Percentiles rank a stretch among this genome's conserved stretches.
Conservation (phyloP, 2,797 vertebrate species). For the Artibeus jamaicensis region DNA sequence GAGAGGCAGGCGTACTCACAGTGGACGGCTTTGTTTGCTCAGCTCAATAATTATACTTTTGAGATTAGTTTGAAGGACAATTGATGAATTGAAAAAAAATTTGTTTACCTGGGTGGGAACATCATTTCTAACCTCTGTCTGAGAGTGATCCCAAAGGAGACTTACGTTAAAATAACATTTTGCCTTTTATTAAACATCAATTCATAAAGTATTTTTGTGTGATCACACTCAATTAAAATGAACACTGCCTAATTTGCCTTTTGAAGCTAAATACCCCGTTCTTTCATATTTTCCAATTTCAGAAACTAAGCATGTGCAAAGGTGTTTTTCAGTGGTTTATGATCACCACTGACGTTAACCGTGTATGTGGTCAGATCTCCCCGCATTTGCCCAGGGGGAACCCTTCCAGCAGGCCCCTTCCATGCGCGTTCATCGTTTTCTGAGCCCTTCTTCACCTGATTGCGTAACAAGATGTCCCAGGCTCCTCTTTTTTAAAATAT, state of each 20-base stretch:
- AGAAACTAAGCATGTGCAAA: neutral
- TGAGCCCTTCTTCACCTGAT: neutral
- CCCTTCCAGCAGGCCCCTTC: neutral
- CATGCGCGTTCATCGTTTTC: neutral
- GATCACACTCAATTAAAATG: neutral
- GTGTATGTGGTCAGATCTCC: neutral
- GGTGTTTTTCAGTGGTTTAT: neutral
- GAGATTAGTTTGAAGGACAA: neutral
- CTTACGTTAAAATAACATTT: neutral
- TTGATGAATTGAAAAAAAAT: neutral
- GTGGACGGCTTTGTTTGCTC: neutral
- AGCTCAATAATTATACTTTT: neutral
- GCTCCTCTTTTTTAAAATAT: no score
- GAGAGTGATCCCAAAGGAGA: neutral
- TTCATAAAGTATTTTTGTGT: neutral
- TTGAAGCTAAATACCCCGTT: neutral
- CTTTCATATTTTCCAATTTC: neutral
- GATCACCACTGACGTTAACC: neutral
- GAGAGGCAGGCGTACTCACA: neutral
- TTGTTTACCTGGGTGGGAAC: neutral
- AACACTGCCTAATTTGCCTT: neutral
- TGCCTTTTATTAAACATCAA: neutral
- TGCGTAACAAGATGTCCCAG: neutral
- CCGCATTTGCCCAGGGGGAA: neutral
- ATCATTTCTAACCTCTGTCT: neutral